Evolutionary conservation across 2,797 vertebrate genomes (phyloP).

Genomic region (Pterois miles): DNA sequence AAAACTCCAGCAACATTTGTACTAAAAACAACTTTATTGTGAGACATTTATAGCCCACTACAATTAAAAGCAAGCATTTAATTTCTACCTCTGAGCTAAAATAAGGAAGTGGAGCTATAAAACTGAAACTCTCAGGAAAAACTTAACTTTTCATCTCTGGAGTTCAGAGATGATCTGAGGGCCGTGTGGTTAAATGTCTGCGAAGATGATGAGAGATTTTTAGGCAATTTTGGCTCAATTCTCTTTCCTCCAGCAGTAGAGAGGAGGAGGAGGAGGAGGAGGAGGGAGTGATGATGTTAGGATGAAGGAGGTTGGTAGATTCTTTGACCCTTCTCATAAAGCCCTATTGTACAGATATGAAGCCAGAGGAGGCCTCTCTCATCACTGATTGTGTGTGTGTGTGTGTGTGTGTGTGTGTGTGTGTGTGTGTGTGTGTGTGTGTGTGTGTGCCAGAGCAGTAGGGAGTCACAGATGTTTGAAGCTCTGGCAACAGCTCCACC

Average conservation of each 20-base stretch:
- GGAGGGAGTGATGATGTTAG: slow-evolving; percentile 43
- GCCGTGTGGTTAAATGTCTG: slow-evolving; percentile 4
- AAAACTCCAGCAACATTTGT: too few relatives aligned
- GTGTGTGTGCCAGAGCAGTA: neutral
- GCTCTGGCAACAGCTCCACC: slow-evolving; percentile 46
- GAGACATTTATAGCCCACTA: too few relatives aligned
- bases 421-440: slow-evolving; percentile 1
- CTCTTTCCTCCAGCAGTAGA: neutral
- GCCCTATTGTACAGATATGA: slow-evolving; percentile 63
- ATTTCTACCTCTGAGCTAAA: neutral
- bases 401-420: neutral
- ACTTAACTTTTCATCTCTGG: neutral
- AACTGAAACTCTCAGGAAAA: neutral
- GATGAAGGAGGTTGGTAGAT: slow-evolving; percentile 47
- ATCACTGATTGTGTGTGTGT: slow-evolving; percentile 17
- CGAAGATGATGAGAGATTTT: slow-evolving; percentile 22
- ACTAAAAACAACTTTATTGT: too few relatives aligned
- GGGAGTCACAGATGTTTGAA: slow-evolving; percentile 6
- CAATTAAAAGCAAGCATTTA: too few relatives aligned
- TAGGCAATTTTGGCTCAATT: slow-evolving; percentile 20
- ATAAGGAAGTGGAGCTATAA: neutral
- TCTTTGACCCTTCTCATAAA: slow-evolving; percentile 61
- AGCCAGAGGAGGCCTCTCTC: slow-evolving; percentile 53
- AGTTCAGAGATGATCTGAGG: slow-evolving; percentile 13
- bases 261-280: neutral